Evolutionary conservation across 2,888 invertebrate species (phyloP).

Genomic region (Hemicrepidius hirtus): DNA sequence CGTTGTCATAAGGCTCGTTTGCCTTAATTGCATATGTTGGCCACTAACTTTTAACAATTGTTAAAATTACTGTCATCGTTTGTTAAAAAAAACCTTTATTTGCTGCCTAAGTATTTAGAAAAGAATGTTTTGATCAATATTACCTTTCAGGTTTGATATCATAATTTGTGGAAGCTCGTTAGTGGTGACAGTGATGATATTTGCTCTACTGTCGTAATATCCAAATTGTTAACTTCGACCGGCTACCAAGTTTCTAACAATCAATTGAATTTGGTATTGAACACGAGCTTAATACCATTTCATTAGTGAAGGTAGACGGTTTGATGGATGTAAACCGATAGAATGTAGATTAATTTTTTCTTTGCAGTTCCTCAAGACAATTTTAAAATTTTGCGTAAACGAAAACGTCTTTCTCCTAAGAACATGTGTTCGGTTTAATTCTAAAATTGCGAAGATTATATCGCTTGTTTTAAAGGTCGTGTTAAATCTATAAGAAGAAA

Average conservation of each 20-base stretch:
- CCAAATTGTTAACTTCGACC: constrained; percentile 2
- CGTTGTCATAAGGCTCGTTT: constrained; percentile 27
- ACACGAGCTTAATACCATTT: not conserved
- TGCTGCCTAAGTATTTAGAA: not conserved
- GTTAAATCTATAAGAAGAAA: constrained; percentile 9
- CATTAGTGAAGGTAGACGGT: constrained; percentile 3
- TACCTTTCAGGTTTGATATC: not conserved
- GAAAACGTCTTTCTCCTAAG: constrained; percentile 4
- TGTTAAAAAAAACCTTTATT: constrained; percentile 2
- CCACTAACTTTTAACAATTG: constrained; percentile 17
- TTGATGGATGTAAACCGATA: not conserved
- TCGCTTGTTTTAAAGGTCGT: constrained; percentile 3
- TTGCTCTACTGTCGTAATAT: not conserved
- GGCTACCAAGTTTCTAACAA: not conserved
- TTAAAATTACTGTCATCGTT: constrained; percentile 16
- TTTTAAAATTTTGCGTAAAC: not conserved
- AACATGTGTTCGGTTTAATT: constrained; percentile 5
- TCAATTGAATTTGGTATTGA: constrained; percentile 11
- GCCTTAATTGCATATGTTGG: constrained; percentile 24
- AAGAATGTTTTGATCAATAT: not conserved
- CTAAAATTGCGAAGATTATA: constrained; percentile 11
- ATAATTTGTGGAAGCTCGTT: not conserved
- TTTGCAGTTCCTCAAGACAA: too few species aligned
- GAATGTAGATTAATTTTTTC: constrained; percentile 9
- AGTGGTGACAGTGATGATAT: not conserved